These are phyloP conservation scores for Dufourea novaeangliae DNA, from an alignment of 1,140 invertebrate species.

Conservation along the genomic window DNA sequence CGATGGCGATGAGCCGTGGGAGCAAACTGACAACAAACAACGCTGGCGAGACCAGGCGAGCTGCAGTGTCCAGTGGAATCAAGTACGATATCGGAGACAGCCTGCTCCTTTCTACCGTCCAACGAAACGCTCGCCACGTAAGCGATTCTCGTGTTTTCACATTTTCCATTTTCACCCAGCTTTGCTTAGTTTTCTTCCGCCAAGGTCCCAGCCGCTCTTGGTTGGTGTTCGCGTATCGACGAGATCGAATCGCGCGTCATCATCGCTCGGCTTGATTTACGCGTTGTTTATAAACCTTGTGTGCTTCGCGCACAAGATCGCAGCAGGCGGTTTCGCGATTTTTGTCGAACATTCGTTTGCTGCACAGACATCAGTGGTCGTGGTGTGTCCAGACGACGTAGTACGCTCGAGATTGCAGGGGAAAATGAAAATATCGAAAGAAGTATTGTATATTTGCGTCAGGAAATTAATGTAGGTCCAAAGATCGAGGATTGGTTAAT, in stretches of 20 bases:
- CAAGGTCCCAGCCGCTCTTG: too few species aligned
- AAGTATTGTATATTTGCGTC: too few species aligned
- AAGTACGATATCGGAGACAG: slow-evolving; percentile 19
- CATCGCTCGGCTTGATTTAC: slow-evolving; percentile 4
- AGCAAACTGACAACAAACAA: slow-evolving; percentile 4
- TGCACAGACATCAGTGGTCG: neutral
- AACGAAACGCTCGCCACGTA: slow-evolving; percentile 53
- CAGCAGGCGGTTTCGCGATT: neutral
- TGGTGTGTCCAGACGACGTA: too few species aligned
- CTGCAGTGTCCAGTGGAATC: slow-evolving; percentile 15
- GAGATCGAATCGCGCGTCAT: slow-evolving; percentile 40
- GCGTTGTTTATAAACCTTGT: slow-evolving; percentile 5
- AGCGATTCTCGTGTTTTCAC: slow-evolving; percentile 25
- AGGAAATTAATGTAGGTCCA: too few species aligned
- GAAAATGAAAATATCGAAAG: neutral
- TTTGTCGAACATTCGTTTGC: slow-evolving; percentile 9
- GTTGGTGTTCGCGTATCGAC: slow-evolving; percentile 20
- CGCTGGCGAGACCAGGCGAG: neutral
- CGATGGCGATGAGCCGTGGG: slow-evolving; percentile 45
- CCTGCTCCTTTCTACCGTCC: slow-evolving; percentile 18
- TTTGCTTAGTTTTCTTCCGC: neutral
- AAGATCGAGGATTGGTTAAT: neutral
- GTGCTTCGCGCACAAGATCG: neutral
- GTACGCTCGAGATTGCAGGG: neutral
- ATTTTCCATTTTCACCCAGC: neutral